Evolutionary conservation across 2,888 invertebrate genomes (phyloP).

Genomic region (Allophyes oxyacanthae): DNA sequence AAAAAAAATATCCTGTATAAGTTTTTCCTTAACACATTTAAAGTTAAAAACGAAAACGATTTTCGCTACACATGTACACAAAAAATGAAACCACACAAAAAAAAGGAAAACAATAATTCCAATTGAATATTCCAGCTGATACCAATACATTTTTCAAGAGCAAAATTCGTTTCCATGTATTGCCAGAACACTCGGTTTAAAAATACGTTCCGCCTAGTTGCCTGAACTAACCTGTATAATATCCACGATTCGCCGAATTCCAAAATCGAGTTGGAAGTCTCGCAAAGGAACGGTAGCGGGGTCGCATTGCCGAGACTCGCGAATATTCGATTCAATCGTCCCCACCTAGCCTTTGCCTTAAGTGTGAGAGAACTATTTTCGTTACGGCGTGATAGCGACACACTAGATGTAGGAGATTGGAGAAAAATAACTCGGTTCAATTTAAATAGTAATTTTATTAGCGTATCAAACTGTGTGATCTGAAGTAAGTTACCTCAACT

Average conservation of each 20-base stretch:
- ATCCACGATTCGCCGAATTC: constrained; percentile 55
- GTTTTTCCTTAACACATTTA: too few relatives aligned
- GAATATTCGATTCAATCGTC: constrained; percentile 81
- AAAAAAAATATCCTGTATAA: too few relatives aligned
- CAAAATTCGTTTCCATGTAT: constrained; percentile 19
- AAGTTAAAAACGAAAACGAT: too few relatives aligned
- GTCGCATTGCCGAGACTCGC: constrained; percentile 66
- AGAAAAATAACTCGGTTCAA: constrained; percentile 37
- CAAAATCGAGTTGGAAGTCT: constrained; percentile 66
- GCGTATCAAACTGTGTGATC: constrained; percentile 10
- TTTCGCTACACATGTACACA: too few relatives aligned
- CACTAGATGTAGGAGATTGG: constrained; percentile 55
- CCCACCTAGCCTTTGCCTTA: constrained; percentile 63
- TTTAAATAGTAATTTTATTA: constrained; percentile 41
- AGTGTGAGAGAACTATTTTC: constrained; percentile 81
- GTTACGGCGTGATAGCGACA: constrained; percentile 68
- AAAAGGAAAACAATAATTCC: constrained; percentile 1
- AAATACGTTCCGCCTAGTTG: constrained; percentile 51
- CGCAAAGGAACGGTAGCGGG: constrained; percentile 51
- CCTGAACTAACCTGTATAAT: constrained; percentile 50
- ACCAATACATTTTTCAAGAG: constrained; percentile 24
- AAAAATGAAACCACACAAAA: not conserved
- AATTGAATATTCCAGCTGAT: constrained; percentile 6
- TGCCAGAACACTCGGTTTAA: constrained; percentile 41
- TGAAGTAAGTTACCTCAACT: too few relatives aligned